These are phyloP conservation scores for Lagopus leucura DNA, from an alignment of 2,113 vertebrate species.

Conservation along the genomic window DNA sequence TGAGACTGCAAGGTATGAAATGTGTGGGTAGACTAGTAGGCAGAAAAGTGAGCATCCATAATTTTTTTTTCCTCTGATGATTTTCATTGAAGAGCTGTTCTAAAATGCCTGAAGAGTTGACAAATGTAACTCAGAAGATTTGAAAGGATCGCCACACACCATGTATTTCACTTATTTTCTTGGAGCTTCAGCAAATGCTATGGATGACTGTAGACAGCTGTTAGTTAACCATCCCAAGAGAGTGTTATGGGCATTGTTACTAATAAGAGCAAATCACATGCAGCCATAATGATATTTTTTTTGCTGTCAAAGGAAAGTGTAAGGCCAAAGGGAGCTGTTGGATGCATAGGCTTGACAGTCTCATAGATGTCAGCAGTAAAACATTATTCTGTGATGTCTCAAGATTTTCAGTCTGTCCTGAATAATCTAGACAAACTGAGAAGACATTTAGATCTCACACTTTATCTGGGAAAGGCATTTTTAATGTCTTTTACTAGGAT, in stretches of 20 bases:
- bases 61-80: neutral
- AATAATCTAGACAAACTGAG: neutral
- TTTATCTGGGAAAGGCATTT: neutral
- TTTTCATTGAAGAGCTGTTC: neutral
- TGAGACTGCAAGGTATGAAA: neutral
- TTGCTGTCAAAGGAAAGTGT: neutral
- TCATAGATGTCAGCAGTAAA: neutral
- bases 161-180: neutral
- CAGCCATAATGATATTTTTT: neutral
- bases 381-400: neutral
- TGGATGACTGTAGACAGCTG: neutral
- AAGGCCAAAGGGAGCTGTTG: neutral
- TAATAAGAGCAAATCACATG: neutral
- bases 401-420: neutral
- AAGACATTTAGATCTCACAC: neutral
- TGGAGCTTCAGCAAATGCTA: neutral
- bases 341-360: neutral
- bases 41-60: neutral
- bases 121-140: neutral
- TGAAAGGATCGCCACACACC: neutral
- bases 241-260: neutral
- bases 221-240: neutral
- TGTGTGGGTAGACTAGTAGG: accelerated
- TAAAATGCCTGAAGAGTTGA: neutral
- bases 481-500: neutral